phyloP scores from a whole-genome alignment of 2,888 invertebrate genomes.

The Acanthococcus lagerstroemiae region DNA sequence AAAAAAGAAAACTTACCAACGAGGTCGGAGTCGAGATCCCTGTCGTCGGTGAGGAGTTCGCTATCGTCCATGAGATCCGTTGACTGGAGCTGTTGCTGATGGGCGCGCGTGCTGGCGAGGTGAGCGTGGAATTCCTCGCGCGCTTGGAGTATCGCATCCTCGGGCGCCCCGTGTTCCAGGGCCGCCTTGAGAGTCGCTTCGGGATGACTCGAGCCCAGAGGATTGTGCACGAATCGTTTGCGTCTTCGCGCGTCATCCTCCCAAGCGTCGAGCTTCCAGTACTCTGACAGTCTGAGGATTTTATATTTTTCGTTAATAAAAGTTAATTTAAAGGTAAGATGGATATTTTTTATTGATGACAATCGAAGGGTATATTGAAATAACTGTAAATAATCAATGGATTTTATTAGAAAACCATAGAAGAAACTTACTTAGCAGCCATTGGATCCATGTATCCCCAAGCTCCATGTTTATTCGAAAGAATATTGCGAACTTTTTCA shows the following conservation, averaged over 20 bases:
- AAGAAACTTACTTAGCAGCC: too few relatives aligned
- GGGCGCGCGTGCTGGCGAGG: conserved; percentile 63
- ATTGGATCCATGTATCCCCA: conserved; percentile 56
- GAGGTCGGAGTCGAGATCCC: conserved; percentile 77
- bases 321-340: too few relatives aligned
- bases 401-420: too few relatives aligned
- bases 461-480: conserved; percentile 75
- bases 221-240: conserved; percentile 90
- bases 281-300: conserved; percentile 47
- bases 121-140: conserved; percentile 90
- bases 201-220: conserved; percentile 82
- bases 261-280: conserved; percentile 98
- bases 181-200: conserved; percentile 79
- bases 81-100: conserved; percentile 54
- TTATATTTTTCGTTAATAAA: too few relatives aligned
- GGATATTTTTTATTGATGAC: conserved; percentile 44
- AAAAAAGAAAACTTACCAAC: conserved; percentile 56
- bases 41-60: conserved; percentile 79
- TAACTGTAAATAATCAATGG: too few relatives aligned
- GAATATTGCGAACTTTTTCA: conserved; percentile 84
- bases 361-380: too few relatives aligned
- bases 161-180: conserved; percentile 70
- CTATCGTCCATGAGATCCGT: conserved; percentile 86
- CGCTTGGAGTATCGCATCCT: conserved; percentile 89
- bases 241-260: conserved; percentile 96